Base-by-base conservation (phyloP, 2,888 invertebrate genomes). In the Dolomedes plantarius region DNA sequence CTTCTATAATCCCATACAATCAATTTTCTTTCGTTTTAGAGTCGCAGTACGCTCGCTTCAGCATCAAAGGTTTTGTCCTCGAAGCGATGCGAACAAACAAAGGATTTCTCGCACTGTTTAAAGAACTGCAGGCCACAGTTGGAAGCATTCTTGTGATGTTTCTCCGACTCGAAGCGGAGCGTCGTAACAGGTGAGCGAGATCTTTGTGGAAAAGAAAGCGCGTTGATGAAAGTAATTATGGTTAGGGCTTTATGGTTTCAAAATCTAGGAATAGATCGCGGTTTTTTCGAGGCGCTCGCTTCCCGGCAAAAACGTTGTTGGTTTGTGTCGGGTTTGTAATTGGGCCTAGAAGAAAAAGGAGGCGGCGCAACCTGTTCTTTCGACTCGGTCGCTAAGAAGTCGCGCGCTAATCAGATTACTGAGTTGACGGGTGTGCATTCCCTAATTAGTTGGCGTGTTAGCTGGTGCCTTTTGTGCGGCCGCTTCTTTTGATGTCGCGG, bases 371-470 rank as follows among this genome's bases (percentile, higher is more conserved):
- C 23, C 56, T 16, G 56, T 56, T 19, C 56, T 56, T 56, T 23
- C 16, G 27, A 64, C 16, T 64, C 9, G 27, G 64, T 36, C 36
- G 36, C 36, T 56, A 56, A 56, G 56, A 56, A 56, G 56, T 19
- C 23, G 56, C 56, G 5, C 23, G 2, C 23, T 56, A 56, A 56
- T 56, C 56, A 56, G 56, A 56, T 56, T 56, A 56, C 5, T 23
- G 23, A 56, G 56, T 56, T 56, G 56, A 56, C 13, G 19, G 56
- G 19, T 23, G 3, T 2, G 56, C 56, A 23, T 56, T 56, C 23
- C 23, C 23, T 56, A 56, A 56, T 56, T 56, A 56, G 56, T 56
- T 56, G 56, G 1, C 56, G 56, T 56, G 56, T 56, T 56, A 56
- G 56, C 23, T 19, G n/a, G n/a, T 23, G 56, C 16, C 23, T 23